These are phyloP conservation scores for Bucco capensis DNA, from an alignment of 2,113 vertebrate genomes.

Conservation along the genomic window DNA sequence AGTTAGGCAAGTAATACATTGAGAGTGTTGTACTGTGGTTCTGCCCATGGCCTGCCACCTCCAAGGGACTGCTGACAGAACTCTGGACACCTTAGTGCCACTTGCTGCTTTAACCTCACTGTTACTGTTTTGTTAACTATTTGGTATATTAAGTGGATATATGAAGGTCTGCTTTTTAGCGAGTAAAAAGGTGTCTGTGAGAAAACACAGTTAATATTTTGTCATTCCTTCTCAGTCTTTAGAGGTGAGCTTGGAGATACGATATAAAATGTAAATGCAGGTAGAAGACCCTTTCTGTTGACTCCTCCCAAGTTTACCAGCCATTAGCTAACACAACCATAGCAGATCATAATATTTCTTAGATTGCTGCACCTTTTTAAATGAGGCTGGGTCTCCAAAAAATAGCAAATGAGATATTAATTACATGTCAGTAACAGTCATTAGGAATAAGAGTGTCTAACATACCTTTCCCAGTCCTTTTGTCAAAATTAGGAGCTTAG, in stretches of 20 bases:
- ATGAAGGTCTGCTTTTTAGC: not conserved
- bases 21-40: fast-evolving
- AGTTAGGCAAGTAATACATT: not conserved
- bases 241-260: not conserved
- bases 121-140: not conserved
- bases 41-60: not conserved
- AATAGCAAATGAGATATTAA: not conserved
- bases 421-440: not conserved
- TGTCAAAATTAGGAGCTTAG: not conserved
- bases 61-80: not conserved
- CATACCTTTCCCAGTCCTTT: not conserved
- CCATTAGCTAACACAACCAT: not conserved
- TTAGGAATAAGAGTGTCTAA: not conserved
- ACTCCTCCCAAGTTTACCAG: not conserved
- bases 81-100: not conserved
- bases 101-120: not conserved
- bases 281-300: not conserved
- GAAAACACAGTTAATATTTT: not conserved
- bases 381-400: not conserved
- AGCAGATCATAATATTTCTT: not conserved
- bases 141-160: not conserved
- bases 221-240: not conserved
- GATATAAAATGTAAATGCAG: not conserved
- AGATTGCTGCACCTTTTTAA: not conserved
- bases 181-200: not conserved